These are phyloP conservation scores for Budorcas taxicolor DNA, from an alignment of 2,113 vertebrate species.

Conservation along the genomic window DNA sequence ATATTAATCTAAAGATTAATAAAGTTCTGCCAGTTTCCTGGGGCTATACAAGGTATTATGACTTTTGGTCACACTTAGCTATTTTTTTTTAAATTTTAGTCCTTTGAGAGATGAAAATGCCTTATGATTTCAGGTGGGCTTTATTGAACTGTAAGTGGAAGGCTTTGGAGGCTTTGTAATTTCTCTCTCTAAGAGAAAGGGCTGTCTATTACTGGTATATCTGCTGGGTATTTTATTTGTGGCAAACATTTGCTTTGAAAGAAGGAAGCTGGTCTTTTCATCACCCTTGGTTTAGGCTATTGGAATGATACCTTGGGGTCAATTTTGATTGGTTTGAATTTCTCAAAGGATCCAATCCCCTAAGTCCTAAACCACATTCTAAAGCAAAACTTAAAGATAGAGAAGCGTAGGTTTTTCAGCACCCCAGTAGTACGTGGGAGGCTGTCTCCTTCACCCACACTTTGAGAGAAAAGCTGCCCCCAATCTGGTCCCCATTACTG, in stretches of 20 bases:
- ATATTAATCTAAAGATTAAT: conserved; percentile 68
- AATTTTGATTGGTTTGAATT: neutral
- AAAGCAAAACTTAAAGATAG: neutral
- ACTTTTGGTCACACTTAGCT: neutral
- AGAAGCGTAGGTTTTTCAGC: too few relatives aligned
- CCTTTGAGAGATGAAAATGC: conserved; percentile 13
- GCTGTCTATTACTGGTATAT: neutral
- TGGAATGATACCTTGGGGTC: neutral
- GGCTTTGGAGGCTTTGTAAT: neutral
- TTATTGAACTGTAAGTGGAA: conserved; percentile 31
- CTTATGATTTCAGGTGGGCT: neutral
- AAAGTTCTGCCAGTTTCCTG: conserved; percentile 16
- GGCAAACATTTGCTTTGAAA: neutral
- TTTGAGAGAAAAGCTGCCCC: too few relatives aligned
- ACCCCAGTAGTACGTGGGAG: rapidly evolving
- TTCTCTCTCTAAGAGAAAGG: neutral
- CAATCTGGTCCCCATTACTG: neutral
- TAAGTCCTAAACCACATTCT: neutral
- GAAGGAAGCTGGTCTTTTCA: neutral
- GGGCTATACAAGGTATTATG: conserved; percentile 14
- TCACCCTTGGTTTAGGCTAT: too few relatives aligned
- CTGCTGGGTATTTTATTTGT: neutral
- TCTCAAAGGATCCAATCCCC: neutral
- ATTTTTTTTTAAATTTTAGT: neutral
- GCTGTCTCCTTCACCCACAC: neutral